These are phyloP conservation scores for Rhogogaster chlorosoma DNA, from an alignment of 2,888 invertebrate genomes.

Conservation along the genomic window DNA sequence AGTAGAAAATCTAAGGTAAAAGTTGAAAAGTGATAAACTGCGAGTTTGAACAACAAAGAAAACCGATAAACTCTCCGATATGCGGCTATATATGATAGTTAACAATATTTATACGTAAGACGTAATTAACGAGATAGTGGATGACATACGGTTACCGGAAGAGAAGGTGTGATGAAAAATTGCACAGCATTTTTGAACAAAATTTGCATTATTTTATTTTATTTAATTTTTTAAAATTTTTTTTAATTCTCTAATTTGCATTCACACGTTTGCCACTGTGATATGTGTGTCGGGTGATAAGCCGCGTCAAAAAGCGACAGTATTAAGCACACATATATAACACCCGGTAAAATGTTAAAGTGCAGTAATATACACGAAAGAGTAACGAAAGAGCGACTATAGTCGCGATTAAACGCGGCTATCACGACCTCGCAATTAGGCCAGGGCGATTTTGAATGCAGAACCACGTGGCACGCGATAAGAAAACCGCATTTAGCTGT, in stretches of 20 bases:
- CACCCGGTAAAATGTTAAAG: neutral
- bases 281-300: neutral
- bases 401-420: neutral
- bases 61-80: neutral
- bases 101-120: too few species aligned
- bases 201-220: too few species aligned
- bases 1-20: neutral
- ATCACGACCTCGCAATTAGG: slow-evolving; percentile 27
- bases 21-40: neutral
- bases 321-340: neutral
- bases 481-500: slow-evolving; percentile 27
- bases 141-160: too few species aligned
- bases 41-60: neutral
- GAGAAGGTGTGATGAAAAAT: too few species aligned
- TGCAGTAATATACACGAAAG: neutral
- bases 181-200: too few species aligned
- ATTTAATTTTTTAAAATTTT: too few species aligned
- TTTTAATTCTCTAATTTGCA: too few species aligned
- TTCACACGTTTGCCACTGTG: too few species aligned
- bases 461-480: slow-evolving; percentile 45
- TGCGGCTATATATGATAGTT: neutral
- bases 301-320: neutral
- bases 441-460: slow-evolving; percentile 24
- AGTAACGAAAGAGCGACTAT: neutral
- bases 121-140: too few species aligned